Conservation (phyloP, 2,113 vertebrate genomes). For the Cebidichthys violaceus region DNA sequence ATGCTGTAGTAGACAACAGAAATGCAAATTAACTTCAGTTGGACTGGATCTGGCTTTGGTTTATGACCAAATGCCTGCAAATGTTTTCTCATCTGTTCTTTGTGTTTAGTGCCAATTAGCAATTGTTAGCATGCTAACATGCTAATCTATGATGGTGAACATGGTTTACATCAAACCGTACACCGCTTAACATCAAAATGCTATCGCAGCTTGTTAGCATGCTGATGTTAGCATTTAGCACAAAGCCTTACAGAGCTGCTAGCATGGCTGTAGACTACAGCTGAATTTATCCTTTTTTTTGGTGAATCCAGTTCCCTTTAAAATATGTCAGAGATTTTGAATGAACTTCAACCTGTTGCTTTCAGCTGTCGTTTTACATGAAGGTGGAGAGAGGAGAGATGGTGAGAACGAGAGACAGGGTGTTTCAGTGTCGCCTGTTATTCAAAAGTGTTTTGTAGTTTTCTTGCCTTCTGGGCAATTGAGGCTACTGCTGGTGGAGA, state of each 20-base stretch:
- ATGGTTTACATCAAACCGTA: too few species aligned
- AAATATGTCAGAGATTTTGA: neutral
- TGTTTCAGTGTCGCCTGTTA: slow-evolving; percentile 6
- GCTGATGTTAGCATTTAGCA: too few species aligned
- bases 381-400: slow-evolving; percentile 5
- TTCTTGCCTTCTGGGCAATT: slow-evolving; percentile 11
- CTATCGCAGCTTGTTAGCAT: neutral
- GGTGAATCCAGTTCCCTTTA: neutral
- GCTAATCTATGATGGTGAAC: neutral
- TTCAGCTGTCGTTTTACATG: slow-evolving; percentile 12
- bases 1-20: neutral
- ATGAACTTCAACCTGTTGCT: slow-evolving; percentile 13
- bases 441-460: slow-evolving; percentile 8
- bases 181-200: too few species aligned
- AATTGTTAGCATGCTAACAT: neutral
- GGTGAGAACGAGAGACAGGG: neutral
- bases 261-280: neutral
- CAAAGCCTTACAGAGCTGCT: too few species aligned
- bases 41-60: neutral
- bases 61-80: neutral
- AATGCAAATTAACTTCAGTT: neutral
- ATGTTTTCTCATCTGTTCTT: neutral
- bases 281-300: neutral
- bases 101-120: neutral
- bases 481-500: slow-evolving; percentile 8